Percentiles rank a stretch among this genome's conserved stretches.
Evolutionary conservation across 1,140 invertebrate species (phyloP).

Genomic region (Drosophila suzukii): DNA sequence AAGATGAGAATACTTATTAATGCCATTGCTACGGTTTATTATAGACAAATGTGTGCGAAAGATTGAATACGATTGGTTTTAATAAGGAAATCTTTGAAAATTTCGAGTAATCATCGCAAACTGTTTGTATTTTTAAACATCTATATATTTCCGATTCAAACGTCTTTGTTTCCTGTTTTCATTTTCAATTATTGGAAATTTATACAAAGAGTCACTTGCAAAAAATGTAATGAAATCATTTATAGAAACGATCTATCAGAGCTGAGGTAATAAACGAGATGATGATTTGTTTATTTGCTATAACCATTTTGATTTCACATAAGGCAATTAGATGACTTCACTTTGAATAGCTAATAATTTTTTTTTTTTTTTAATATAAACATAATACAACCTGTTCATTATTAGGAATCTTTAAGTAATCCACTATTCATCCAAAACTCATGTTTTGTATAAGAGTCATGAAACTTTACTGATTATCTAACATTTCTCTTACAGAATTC

Average conservation of each 20-base stretch:
- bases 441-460: neutral
- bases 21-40: neutral
- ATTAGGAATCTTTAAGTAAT: too few species aligned
- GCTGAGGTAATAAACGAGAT: too few species aligned
- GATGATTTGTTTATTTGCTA: too few species aligned
- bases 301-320: too few species aligned
- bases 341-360: too few species aligned
- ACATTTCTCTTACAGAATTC: slow-evolving; percentile 87
- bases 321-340: too few species aligned
- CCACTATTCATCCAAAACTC: too few species aligned
- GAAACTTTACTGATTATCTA: neutral
- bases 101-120: neutral
- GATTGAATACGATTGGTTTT: neutral
- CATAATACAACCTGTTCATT: too few species aligned
- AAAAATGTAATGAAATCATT: neutral
- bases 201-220: neutral
- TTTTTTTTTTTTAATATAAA: too few species aligned
- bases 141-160: neutral
- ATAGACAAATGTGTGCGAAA: neutral
- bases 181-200: too few species aligned
- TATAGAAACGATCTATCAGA: too few species aligned
- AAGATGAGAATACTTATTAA: neutral
- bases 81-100: neutral
- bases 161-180: neutral
- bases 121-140: neutral